Evolutionary conservation across 2,888 invertebrate species (phyloP).

Genomic region (Cloeon dipterum): DNA sequence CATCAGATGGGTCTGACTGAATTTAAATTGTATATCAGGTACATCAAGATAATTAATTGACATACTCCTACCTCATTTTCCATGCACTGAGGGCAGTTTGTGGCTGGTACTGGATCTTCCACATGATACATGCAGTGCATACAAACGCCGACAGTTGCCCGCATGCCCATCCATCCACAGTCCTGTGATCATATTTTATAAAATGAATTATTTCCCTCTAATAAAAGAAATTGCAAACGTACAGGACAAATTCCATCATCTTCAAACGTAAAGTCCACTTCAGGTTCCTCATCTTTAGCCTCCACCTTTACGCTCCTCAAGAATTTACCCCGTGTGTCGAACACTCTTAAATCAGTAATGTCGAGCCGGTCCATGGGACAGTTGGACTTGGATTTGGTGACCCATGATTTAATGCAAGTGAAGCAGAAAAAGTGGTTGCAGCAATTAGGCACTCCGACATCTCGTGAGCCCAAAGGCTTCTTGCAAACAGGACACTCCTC

Average conservation of each 20-base stretch:
- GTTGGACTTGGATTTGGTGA: background rate
- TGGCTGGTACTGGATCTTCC: background rate
- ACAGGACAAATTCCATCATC: background rate
- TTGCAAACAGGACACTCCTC: background rate
- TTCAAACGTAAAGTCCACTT: background rate
- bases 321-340: background rate
- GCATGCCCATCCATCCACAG: constrained; percentile 1
- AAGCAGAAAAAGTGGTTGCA: background rate
- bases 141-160: background rate
- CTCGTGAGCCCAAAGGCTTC: background rate
- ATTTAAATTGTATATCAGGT: no score
- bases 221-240: background rate
- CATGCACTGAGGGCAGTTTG: background rate
- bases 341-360: background rate
- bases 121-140: background rate
- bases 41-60: no score
- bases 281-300: background rate
- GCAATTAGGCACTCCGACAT: background rate
- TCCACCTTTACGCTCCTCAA: background rate
- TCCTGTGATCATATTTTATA: background rate
- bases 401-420: background rate
- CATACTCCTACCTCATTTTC: background rate
- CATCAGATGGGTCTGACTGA: background rate
- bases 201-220: background rate
- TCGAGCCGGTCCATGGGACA: background rate